Base-by-base conservation (phyloP, 2,113 vertebrate genomes). In the Trochalopteron elliotii region DNA sequence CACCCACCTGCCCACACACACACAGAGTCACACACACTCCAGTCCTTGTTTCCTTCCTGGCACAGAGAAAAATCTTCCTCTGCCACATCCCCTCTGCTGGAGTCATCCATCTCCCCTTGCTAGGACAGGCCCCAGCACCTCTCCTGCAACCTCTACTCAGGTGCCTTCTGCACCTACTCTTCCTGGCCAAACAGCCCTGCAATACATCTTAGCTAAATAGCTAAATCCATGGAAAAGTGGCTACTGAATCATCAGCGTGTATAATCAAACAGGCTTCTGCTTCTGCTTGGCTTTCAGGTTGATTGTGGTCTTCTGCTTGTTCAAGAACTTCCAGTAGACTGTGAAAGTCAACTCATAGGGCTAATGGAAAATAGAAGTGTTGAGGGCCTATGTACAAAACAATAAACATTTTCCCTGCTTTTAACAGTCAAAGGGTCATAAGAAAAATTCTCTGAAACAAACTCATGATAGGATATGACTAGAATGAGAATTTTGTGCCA, bases 271-370 rank as follows among this genome's bases (percentile, higher is more conserved):
- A 75, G 83, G 20, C 15, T 35, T 31, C 90, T 82, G 17, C 35
- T 70, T 87, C 50, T 69, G n/a, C 44, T 81, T 47, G 31, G 13
- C 42, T 96, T 94, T 77, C 80, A 83, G 71, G 45, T 68, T 90
- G 50, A 49, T 74, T 61, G 44, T 31, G 30, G 31, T 79, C 65
- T 65, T 88, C 69, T 69, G 24, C 72, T 96, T 7, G 0, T 79
- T 96, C 64, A 87, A 65, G 31, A 70, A 53, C 64, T 72, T 89
- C 44, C 60, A 74, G 20, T 1, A 37, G 47, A 28, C 15, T 12
- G n/a, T 12, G 35, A 87, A 91, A 96, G 56, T 24, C 50, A 64
- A 5, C 19, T 21, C 6, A 17, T 2, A 74, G 22, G 57, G 47
- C 47, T 56, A 90, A 75, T 49, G 63, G 64, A 91, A 96, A 78